These are phyloP conservation scores for Actinernus sp. DNA, from an alignment of 92 coral and sea anemone species.

Conservation along the genomic window DNA sequence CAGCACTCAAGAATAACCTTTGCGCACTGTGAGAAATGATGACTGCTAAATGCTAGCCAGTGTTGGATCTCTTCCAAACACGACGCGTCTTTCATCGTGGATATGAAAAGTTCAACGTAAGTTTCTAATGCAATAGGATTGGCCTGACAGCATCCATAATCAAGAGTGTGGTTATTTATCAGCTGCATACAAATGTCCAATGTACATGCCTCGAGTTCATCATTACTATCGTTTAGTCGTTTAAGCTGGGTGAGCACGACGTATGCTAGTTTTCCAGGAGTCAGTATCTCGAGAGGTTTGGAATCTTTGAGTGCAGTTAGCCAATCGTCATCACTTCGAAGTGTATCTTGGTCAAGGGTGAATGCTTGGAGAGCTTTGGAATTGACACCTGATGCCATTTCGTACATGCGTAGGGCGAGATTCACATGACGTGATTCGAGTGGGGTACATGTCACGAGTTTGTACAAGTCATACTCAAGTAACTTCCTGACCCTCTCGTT, in stretches of 20 bases:
- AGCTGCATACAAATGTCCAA: background rate
- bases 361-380: no score
- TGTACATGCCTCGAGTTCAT: background rate
- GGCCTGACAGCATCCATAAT: no score
- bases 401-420: background rate
- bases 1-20: constrained; percentile 43
- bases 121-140: no score
- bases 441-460: constrained; percentile 3
- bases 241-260: background rate
- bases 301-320: no score
- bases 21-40: constrained; percentile 34
- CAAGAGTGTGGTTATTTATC: background rate
- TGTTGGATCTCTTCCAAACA: constrained; percentile 17
- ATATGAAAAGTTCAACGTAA: constrained; percentile 16
- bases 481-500: background rate
- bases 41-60: constrained; percentile 22
- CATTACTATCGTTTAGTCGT: background rate
- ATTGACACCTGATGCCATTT: no score
- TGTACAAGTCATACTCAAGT: constrained; percentile 7
- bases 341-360: no score
- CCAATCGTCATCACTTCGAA: no score
- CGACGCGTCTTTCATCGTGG: constrained; percentile 15
- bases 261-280: constrained; percentile 6
- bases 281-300: no score
- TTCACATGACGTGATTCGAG: background rate